Evolutionary conservation across 2,888 invertebrate species (phyloP), one percentile per base, ranked within the genome.

Genomic region (Tetranychus truncatus): DNA sequence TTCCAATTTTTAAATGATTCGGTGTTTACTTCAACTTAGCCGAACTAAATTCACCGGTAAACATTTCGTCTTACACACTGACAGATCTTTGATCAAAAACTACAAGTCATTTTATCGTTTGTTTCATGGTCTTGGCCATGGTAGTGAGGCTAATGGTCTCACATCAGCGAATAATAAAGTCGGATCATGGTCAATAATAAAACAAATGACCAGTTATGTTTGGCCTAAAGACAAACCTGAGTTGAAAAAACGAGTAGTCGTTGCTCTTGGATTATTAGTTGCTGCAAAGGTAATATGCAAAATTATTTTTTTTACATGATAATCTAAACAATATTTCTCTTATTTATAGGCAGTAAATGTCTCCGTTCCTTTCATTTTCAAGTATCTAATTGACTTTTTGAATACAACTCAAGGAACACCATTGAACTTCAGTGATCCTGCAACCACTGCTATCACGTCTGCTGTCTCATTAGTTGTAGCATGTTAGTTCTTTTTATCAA

Each of bases 311-410:
- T 18, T 34, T 44, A 55, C 20, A 24, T 69, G 34, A 45, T 72
- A 1, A 21, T 8, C 71, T 71, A 34, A 34, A 69, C n/a, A 18
- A 18, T 66, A 21, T 66, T 74, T 66, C 21, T 72, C 67, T 72
- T 20, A 6, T 15, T 18, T 45, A 34, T 24, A 97, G 86, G 82
- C 92, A 74, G 84, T 95, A 81, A 96, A 92, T 81, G 93, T 96
- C 1, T 85, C 88, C 73, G 96, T 99, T 44, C 99, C 99, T 15
- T 96, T 97, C 84, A 84, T 96, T 76, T 95, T 99, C 84, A 96
- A 97, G 83, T 89, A 91, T 81, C 90, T 91, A 0, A 87, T 99
- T 76, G 97, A 99, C 82, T 88, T 88, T 79, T 87, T 96, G 77
- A 95, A 94, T 81, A 82, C 84, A 45, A 78, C 82, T 18, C 76